Evolutionary conservation across 2,113 vertebrate species (phyloP).

Genomic region (Narcine bancroftii): DNA sequence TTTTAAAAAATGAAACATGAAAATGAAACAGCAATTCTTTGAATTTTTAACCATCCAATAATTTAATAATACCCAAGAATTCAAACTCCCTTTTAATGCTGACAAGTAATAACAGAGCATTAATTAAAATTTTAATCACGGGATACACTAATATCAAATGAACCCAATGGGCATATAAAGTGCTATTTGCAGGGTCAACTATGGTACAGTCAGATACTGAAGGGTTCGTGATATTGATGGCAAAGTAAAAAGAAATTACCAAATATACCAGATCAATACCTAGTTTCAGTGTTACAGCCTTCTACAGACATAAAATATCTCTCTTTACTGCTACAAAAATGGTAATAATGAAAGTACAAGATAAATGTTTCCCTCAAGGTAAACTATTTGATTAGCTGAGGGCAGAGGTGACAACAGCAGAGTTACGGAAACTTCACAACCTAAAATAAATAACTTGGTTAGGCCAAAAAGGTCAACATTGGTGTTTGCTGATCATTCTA

Average conservation of each 20-base stretch:
- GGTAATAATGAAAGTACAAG: constrained; percentile 80
- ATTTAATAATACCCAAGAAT: constrained; percentile 1
- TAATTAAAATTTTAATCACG: constrained; percentile 30
- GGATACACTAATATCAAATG: constrained; percentile 60
- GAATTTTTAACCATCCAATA: background rate
- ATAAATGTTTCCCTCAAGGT: constrained; percentile 94
- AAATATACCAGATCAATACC: constrained; percentile 97
- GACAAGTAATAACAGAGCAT: constrained; percentile 19
- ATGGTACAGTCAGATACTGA: constrained; percentile 79
- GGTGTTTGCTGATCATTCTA: background rate
- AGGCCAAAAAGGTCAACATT: constrained; percentile 47
- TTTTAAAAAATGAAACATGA: constrained; percentile 15
- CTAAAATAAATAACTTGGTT: constrained; percentile 66
- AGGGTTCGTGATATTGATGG: constrained; percentile 79
- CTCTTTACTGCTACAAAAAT: constrained; percentile 83
- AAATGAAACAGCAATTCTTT: background rate
- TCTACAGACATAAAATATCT: constrained; percentile 85
- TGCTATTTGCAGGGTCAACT: constrained; percentile 90
- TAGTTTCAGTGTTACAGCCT: constrained; percentile 88
- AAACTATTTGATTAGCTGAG: constrained; percentile 95
- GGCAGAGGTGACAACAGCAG: constrained; percentile 81
- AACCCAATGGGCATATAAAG: constrained; percentile 91
- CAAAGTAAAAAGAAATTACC: constrained; percentile 90
- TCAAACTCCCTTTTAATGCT: background rate
- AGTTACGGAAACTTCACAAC: constrained; percentile 64